Conservation (phyloP, 2,113 vertebrate genomes). For the Calonectris borealis region DNA sequence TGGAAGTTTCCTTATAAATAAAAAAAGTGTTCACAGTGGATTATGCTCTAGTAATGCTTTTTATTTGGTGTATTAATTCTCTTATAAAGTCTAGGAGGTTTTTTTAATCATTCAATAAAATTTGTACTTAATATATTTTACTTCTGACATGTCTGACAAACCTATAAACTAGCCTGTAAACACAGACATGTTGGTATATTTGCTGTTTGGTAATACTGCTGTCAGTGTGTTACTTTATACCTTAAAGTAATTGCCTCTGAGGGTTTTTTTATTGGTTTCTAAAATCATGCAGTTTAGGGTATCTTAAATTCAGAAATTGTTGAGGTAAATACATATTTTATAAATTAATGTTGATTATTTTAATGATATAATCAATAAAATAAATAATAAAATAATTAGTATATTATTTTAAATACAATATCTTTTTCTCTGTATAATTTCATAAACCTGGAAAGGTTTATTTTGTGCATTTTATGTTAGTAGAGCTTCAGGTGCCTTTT, state of each 20-base stretch:
- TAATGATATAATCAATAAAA: not conserved
- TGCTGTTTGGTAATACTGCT: not conserved
- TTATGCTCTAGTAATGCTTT: not conserved
- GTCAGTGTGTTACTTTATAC: not conserved
- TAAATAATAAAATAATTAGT: not conserved
- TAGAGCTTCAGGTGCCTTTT: not conserved
- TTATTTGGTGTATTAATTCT: not conserved
- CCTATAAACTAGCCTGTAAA: not conserved
- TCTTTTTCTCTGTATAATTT: not conserved
- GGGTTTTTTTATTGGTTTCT: not conserved
- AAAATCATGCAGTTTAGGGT: not conserved
- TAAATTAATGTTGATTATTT: not conserved
- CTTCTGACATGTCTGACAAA: not conserved
- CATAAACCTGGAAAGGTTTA: not conserved
- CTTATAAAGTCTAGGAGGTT: not conserved
- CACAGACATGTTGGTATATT: not conserved
- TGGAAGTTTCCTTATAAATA: not conserved
- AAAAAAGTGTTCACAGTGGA: not conserved
- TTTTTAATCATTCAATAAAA: not conserved
- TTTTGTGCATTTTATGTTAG: not conserved
- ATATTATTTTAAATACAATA: not conserved
- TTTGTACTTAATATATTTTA: not conserved
- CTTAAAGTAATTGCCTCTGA: not conserved
- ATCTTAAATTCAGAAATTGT: not conserved
- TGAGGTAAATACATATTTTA: not conserved